Conservation (phyloP, 1,140 invertebrate species). For the Drosophila eugracilis region DNA sequence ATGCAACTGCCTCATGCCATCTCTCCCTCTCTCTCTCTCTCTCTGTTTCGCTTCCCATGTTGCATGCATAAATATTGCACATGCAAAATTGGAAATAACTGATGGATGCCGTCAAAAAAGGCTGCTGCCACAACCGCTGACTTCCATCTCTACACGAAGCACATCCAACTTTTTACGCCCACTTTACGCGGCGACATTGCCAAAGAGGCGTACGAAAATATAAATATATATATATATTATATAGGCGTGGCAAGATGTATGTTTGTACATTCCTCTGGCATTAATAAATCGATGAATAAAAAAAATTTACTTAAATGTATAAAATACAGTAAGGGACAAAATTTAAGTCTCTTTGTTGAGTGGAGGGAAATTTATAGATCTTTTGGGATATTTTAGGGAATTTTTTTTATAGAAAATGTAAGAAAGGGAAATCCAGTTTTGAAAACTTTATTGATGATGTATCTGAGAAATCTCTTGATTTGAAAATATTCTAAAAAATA, state of each 20-base stretch:
- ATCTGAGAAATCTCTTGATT: too few species aligned
- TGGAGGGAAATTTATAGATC: too few species aligned
- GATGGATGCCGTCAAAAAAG: constrained; percentile 80
- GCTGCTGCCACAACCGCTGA: constrained; percentile 49
- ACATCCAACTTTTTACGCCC: constrained; percentile 12
- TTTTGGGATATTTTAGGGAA: too few species aligned
- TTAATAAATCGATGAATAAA: constrained; percentile 79
- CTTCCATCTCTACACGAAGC: constrained; percentile 29
- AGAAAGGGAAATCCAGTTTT: too few species aligned
- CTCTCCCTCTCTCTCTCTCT: background rate
- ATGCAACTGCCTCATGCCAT: constrained; percentile 21
- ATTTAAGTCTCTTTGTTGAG: background rate
- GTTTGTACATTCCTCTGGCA: constrained; percentile 63
- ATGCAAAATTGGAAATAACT: constrained; percentile 79
- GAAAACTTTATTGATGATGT: too few species aligned
- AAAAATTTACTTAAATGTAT: too few species aligned
- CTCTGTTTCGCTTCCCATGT: background rate
- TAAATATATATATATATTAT: constrained; percentile 14
- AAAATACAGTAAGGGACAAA: background rate
- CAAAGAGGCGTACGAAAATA: constrained; percentile 18
- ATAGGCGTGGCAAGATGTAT: constrained; percentile 55
- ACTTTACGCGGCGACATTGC: constrained; percentile 53
- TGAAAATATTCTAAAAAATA: too few species aligned
- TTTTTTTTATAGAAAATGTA: too few species aligned
- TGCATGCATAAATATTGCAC: constrained; percentile 75